Conservation (phyloP, 23 tunicate species). For the Trididemnum nubilum region DNA sequence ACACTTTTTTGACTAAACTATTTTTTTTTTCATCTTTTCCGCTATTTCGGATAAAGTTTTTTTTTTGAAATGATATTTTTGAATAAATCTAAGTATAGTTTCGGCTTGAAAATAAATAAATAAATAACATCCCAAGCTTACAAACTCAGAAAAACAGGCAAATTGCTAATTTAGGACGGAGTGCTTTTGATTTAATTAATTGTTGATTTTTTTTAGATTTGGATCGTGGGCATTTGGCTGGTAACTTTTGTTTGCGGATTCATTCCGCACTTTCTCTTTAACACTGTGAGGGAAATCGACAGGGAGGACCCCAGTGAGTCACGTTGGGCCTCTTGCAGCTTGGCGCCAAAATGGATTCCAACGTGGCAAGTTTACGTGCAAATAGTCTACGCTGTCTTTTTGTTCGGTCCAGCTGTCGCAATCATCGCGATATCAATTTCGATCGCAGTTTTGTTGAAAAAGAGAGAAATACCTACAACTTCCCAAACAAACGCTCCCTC, state of each 20-base stretch:
- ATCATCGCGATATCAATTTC: conserved; percentile 18
- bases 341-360: conserved; percentile 33
- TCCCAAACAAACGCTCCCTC: background rate
- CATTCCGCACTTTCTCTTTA: conserved; percentile 49
- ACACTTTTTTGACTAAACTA: too few species aligned
- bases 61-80: too few species aligned
- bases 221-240: conserved; percentile 29
- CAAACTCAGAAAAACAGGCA: too few species aligned
- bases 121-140: too few species aligned
- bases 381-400: conserved; percentile 30
- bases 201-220: conserved; percentile 19
- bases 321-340: conserved; percentile 63
- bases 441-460: conserved; percentile 14
- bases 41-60: too few species aligned
- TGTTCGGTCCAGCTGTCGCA: conserved; percentile 29
- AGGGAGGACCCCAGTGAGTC: conserved; percentile 7
- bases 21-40: too few species aligned
- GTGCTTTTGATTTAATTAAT: too few species aligned
- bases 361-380: conserved; percentile 57
- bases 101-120: too few species aligned
- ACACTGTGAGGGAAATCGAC: conserved; percentile 40
- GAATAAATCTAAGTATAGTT: too few species aligned
- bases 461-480: background rate
- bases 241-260: conserved; percentile 33
- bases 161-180: too few species aligned